Evolutionary conservation across 2,888 invertebrate genomes (phyloP).

Genomic region (Nomada ferruginata): DNA sequence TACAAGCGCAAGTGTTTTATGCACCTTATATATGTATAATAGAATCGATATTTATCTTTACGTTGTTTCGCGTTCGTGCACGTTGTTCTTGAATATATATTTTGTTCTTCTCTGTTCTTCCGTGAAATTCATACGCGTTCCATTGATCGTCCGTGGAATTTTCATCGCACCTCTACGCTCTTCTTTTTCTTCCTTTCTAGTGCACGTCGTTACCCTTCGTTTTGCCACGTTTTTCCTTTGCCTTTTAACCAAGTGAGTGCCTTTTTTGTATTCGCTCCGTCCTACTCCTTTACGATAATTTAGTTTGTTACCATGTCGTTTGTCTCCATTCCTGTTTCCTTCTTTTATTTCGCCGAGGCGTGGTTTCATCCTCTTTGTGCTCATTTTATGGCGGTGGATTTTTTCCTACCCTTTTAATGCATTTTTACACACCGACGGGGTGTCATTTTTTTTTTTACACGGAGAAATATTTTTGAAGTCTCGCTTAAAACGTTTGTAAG

Average conservation of each 20-base stretch:
- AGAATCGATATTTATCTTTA: constrained; percentile 32
- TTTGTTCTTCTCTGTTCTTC: not conserved
- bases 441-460: too few relatives aligned
- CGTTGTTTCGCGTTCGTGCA: constrained; percentile 7
- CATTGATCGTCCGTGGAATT: constrained; percentile 8
- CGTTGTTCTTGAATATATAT: not conserved
- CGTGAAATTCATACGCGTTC: not conserved
- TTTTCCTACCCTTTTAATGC: too few relatives aligned
- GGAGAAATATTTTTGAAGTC: too few relatives aligned
- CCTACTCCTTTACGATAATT: not conserved
- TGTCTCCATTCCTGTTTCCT: not conserved
- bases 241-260: not conserved
- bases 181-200: not conserved
- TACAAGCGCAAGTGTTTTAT: not conserved
- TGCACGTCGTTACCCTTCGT: constrained; percentile 4
- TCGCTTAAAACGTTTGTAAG: too few relatives aligned
- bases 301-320: not conserved
- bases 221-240: not conserved
- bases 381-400: not conserved
- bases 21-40: not conserved
- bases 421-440: too few relatives aligned
- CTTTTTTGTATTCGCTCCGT: not conserved
- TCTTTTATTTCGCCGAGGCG: not conserved
- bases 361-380: not conserved
- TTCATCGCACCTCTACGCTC: not conserved